These are phyloP conservation scores for Anneissia japonica DNA, from an alignment of 35 echinoderm and acorn worm species.

Conservation along the genomic window DNA sequence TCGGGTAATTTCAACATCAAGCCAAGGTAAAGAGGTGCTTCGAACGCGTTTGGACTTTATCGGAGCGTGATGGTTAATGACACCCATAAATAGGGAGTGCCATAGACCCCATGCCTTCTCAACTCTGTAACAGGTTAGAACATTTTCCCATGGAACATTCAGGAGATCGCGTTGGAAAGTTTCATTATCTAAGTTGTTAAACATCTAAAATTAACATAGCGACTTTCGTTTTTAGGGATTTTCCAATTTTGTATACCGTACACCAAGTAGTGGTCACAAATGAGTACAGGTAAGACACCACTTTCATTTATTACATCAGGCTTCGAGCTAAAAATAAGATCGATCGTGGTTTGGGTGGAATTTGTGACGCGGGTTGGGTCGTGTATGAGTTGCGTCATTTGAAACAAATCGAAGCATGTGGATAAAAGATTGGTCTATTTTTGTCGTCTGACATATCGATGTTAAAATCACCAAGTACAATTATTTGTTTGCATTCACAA, in stretches of 20 bases:
- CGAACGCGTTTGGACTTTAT: conserved; percentile 1
- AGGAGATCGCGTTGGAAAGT: background rate
- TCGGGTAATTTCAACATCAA: background rate
- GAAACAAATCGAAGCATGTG: background rate
- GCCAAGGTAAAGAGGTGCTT: background rate
- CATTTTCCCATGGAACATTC: background rate
- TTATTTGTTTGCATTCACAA: conserved; percentile 14
- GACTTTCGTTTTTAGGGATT: background rate
- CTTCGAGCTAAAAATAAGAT: conserved; percentile 12
- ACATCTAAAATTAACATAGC: background rate
- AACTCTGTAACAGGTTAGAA: conserved; percentile 1
- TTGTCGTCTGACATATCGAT: conserved; percentile 16
- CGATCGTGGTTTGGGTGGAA: background rate
- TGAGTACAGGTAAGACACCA: background rate
- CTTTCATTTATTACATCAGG: conserved; percentile 21
- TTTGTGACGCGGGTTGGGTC: conserved; percentile 10
- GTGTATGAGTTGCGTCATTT: conserved; percentile 23
- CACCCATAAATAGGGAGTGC: conserved; percentile 5
- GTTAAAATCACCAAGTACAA: conserved; percentile 43
- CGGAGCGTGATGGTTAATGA: conserved; percentile 9
- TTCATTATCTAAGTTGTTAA: background rate
- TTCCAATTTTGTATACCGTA: background rate
- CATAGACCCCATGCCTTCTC: conserved; percentile 9
- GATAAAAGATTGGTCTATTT: background rate
- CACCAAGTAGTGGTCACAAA: conserved; percentile 19